Conservation (phyloP, 2,888 invertebrate genomes). For the Gerris lacustris region DNA sequence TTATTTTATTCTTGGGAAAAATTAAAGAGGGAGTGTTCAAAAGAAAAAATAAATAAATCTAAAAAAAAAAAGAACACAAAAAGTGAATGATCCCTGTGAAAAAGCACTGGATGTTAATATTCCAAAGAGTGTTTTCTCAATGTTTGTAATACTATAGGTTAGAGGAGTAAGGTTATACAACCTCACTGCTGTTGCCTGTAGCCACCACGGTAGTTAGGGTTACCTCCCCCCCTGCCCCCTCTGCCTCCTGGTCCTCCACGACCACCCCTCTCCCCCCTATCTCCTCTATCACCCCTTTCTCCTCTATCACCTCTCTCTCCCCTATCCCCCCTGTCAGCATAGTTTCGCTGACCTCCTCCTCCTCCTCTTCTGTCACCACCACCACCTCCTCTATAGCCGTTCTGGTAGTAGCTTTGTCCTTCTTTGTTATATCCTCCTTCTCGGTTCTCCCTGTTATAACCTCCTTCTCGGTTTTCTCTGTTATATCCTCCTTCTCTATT, state of each 20-base stretch:
- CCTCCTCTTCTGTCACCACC: conserved; percentile 35
- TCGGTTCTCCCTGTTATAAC: conserved; percentile 38
- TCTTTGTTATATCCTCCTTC: conserved; percentile 28
- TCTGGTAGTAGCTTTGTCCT: conserved; percentile 36
- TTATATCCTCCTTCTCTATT: conserved; percentile 31
- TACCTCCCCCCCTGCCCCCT: background rate
- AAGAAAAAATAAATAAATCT: background rate
- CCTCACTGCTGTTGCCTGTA: conserved; percentile 25
- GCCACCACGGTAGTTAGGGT: conserved; percentile 28
- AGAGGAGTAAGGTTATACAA: background rate
- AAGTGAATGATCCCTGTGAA: conserved; percentile 2
- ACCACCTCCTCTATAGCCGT: conserved; percentile 38
- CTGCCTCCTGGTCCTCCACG: conserved; percentile 17
- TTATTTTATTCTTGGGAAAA: too few relatives aligned
- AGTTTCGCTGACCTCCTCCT: conserved; percentile 28
- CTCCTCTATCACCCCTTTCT: background rate
- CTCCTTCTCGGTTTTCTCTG: conserved; percentile 19
- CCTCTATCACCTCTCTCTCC: conserved; percentile 30
- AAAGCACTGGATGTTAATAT: conserved; percentile 1
- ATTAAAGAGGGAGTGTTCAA: too few relatives aligned
- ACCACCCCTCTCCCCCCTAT: conserved; percentile 26
- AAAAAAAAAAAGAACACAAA: background rate
- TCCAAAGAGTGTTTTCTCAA: background rate
- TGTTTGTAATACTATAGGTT: conserved; percentile 1
- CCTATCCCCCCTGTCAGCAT: conserved; percentile 3